A percentile compares a stretch with the other conserved stretches of the same genome.
phyloP scores from a whole-genome alignment of 53 echinoderm and acorn worm species.

The Mesocentrotus franciscanus region DNA sequence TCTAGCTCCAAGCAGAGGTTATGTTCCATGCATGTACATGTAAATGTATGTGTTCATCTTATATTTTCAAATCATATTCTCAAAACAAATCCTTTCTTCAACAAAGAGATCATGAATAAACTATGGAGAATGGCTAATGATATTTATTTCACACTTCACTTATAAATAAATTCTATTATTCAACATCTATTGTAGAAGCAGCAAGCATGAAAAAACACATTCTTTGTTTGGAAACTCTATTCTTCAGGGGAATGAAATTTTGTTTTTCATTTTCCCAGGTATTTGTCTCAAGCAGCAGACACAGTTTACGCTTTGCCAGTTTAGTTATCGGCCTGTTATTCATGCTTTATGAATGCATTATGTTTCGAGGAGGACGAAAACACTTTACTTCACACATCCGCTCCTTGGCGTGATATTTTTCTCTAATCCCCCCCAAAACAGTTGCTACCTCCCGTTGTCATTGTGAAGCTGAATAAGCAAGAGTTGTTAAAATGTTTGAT shows the following conservation, averaged over 20 bases:
- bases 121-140: neutral
- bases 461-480: slow-evolving; percentile 16
- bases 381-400: neutral
- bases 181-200: neutral
- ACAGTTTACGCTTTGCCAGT: neutral
- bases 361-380: neutral
- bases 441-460: slow-evolving; percentile 10
- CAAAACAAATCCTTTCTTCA: neutral
- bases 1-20: too few relatives aligned
- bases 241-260: neutral
- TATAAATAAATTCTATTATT: neutral
- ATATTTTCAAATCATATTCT: neutral
- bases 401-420: slow-evolving; percentile 8
- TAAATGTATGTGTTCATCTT: too few relatives aligned
- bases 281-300: neutral
- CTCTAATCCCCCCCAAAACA: slow-evolving; percentile 7
- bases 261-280: neutral
- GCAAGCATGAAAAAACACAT: neutral
- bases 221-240: neutral
- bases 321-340: neutral
- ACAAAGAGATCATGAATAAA: neutral
- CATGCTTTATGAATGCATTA: slow-evolving; percentile 38
- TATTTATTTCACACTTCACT: neutral
- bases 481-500: neutral
- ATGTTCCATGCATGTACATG: neutral